Conservation (phyloP, 53 echinoderm and acorn worm species). For the Glandiceps talaboti region DNA sequence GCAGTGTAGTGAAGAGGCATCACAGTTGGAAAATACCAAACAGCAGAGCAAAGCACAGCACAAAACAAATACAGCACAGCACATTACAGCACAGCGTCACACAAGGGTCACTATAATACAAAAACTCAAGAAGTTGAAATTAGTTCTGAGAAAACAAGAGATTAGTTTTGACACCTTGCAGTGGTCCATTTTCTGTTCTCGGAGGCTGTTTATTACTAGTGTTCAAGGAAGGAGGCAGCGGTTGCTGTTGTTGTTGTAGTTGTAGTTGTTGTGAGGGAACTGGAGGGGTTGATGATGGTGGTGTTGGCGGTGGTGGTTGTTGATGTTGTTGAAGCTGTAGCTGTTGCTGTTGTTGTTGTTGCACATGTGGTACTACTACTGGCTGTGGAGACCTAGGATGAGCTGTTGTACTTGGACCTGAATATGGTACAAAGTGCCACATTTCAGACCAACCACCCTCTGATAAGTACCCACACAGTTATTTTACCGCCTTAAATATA, state of each 20-base stretch:
- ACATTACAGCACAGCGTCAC: neutral
- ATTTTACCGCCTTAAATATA: too few species aligned
- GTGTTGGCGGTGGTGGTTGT: constrained; percentile 27
- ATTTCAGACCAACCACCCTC: too few species aligned
- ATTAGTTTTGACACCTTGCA: neutral
- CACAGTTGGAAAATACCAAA: neutral
- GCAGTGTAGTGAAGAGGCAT: too few species aligned
- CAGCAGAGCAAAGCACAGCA: neutral
- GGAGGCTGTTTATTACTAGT: neutral
- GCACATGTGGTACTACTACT: constrained; percentile 15
- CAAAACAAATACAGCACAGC: neutral
- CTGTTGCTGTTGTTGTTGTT: neutral
- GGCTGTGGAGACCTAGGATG: constrained; percentile 19
- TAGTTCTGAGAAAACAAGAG: neutral
- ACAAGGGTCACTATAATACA: neutral
- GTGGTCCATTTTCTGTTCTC: neutral
- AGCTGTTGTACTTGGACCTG: constrained; percentile 2
- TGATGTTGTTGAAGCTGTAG: constrained; percentile 10
- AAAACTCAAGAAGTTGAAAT: neutral
- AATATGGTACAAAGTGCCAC: neutral
- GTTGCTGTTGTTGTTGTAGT: constrained; percentile 16
- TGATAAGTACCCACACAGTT: too few species aligned
- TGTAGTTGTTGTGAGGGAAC: constrained; percentile 29
- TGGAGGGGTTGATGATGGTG: constrained; percentile 26
- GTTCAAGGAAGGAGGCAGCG: neutral